Conservation (phyloP, 2,888 invertebrate species). For the Steinernema scapterisci region DNA sequence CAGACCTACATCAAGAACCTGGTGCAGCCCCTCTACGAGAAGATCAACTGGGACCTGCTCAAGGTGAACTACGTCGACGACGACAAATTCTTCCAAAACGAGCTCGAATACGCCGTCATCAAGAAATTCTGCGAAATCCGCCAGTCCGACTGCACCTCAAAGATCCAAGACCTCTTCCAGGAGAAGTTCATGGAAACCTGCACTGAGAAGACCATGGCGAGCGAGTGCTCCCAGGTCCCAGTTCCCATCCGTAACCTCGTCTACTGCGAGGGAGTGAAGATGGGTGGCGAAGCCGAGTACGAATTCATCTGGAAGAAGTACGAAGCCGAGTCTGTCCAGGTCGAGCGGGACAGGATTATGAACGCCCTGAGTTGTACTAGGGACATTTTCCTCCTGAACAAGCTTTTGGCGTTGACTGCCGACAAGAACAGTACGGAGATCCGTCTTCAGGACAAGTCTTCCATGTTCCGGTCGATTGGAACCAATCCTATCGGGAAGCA, state of each 20-base stretch:
- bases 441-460: conserved; percentile 58
- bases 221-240: conserved; percentile 55
- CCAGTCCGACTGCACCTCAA: conserved; percentile 47
- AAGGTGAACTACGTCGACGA: conserved; percentile 47
- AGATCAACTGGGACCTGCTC: conserved; percentile 41
- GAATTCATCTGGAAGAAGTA: conserved; percentile 48
- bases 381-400: conserved; percentile 57
- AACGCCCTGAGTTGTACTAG: conserved; percentile 55
- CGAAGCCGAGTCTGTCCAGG: conserved; percentile 51
- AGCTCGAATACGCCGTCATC: conserved; percentile 44
- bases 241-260: conserved; percentile 54
- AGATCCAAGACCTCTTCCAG: conserved; percentile 45
- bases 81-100: conserved; percentile 52
- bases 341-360: conserved; percentile 55
- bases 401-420: conserved; percentile 51
- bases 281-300: conserved; percentile 54
- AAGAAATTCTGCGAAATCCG: conserved; percentile 45
- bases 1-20: conserved; percentile 44
- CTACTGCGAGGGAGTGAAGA: conserved; percentile 61
- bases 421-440: conserved; percentile 52
- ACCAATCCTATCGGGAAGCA: conserved; percentile 53
- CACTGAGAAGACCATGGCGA: conserved; percentile 36
- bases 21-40: conserved; percentile 39
- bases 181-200: conserved; percentile 47
- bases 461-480: conserved; percentile 50